Conservation (phyloP, 1,140 invertebrate genomes). For the Zaprionus taronus region DNA sequence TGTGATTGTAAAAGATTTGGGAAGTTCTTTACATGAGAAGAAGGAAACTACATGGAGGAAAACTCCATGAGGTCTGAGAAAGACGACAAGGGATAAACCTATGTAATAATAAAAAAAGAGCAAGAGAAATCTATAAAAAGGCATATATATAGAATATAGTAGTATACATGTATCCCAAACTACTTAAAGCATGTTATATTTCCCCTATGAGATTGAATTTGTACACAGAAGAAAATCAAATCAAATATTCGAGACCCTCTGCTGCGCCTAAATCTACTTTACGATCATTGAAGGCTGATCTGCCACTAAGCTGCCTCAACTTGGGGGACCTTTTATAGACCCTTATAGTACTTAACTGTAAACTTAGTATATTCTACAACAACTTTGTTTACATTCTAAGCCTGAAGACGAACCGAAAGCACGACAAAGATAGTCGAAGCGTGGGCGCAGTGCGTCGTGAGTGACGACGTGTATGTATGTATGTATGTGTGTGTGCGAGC, state of each 20-base stretch:
- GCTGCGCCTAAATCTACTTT: background rate
- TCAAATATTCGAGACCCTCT: too few species aligned
- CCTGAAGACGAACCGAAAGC: background rate
- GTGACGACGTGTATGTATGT: background rate
- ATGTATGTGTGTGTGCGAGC: slow-evolving; percentile 9
- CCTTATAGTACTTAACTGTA: background rate
- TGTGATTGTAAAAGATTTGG: background rate
- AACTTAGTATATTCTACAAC: background rate
- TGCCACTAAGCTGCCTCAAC: background rate
- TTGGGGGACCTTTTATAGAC: background rate
- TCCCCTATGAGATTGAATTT: too few species aligned
- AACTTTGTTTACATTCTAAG: background rate
- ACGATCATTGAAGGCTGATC: background rate
- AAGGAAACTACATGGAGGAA: too few species aligned
- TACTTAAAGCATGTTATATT: too few species aligned
- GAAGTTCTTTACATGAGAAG: background rate
- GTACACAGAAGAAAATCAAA: too few species aligned
- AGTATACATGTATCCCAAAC: too few species aligned
- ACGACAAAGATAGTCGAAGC: background rate
- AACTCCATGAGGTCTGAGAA: too few species aligned
- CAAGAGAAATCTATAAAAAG: too few species aligned
- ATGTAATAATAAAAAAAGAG: too few species aligned
- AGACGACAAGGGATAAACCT: too few species aligned
- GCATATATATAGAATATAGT: too few species aligned
- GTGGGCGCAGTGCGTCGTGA: slow-evolving; percentile 36